Percentiles rank a stretch among this genome's conserved stretches.
phyloP scores from a whole-genome alignment of 2,797 vertebrate genomes.

The Anableps anableps region DNA sequence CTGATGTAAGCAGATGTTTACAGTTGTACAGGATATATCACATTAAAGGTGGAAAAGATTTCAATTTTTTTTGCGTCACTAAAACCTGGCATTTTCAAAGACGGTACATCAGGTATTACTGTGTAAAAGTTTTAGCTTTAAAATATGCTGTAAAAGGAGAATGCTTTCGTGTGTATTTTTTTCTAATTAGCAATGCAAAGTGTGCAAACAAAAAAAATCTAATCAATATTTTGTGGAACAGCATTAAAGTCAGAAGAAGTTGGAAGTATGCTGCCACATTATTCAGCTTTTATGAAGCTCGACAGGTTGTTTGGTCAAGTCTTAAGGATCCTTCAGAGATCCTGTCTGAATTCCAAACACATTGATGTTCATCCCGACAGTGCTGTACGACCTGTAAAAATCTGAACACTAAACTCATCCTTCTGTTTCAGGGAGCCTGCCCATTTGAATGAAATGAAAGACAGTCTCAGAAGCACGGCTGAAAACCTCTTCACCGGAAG shows the following conservation, averaged over 20 bases:
- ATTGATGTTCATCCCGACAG: not conserved
- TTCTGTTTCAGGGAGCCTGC: conserved; percentile 60
- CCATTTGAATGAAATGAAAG: conserved; percentile 52
- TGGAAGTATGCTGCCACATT: not conserved
- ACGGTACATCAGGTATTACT: too few species aligned
- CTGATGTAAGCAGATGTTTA: too few species aligned
- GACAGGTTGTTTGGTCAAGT: not conserved
- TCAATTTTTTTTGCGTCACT: too few species aligned
- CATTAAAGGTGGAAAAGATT: too few species aligned
- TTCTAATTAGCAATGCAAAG: not conserved
- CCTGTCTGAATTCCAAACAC: not conserved
- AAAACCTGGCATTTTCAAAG: too few species aligned
- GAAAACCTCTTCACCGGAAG: conserved; percentile 5
- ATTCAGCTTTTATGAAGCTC: not conserved
- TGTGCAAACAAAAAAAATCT: not conserved
- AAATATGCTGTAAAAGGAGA: too few species aligned
- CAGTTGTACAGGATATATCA: too few species aligned
- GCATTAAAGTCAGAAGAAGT: not conserved
- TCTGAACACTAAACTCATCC: not conserved
- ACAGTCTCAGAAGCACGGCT: not conserved
- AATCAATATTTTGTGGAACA: not conserved
- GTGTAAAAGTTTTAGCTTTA: too few species aligned
- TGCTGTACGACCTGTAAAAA: not conserved
- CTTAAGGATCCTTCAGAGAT: not conserved
- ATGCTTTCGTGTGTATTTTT: too few species aligned